Evolutionary conservation across 1,140 invertebrate species (phyloP).

Genomic region (Caenorhabditis remanei): DNA sequence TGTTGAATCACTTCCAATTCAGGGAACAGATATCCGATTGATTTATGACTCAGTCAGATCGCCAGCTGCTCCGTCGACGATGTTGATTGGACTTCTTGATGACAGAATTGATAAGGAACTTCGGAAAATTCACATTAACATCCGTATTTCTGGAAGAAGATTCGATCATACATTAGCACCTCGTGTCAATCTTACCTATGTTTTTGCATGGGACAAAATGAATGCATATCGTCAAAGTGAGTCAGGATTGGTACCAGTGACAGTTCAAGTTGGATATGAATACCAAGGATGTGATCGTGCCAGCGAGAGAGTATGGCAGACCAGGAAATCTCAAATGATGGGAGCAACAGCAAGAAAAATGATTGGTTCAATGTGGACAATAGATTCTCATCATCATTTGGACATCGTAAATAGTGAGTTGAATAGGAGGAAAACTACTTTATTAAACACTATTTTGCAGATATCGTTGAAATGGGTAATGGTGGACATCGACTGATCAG

Average conservation of each 20-base stretch:
- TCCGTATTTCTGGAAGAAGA: constrained; percentile 89
- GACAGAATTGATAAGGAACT: constrained; percentile 62
- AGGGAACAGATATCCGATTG: constrained; percentile 64
- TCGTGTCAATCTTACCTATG: constrained; percentile 92
- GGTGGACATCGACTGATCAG: constrained; percentile 81
- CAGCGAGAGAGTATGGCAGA: constrained; percentile 57
- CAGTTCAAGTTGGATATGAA: constrained; percentile 91
- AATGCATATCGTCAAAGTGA: constrained; percentile 98
- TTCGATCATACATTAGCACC: constrained; percentile 93
- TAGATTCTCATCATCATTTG: constrained; percentile 96
- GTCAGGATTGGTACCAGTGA: constrained; percentile 80
- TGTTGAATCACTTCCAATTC: constrained; percentile 63
- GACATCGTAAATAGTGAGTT: constrained; percentile 88
- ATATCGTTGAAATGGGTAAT: constrained; percentile 95
- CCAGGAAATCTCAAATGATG: constrained; percentile 87
- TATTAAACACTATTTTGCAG: constrained; percentile 78
- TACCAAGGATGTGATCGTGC: constrained; percentile 87
- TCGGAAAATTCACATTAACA: constrained; percentile 74
- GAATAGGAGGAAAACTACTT: not conserved
- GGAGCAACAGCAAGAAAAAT: constrained; percentile 96
- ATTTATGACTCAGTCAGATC: constrained; percentile 66
- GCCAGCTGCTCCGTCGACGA: constrained; percentile 47
- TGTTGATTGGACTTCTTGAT: constrained; percentile 63
- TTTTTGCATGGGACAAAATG: constrained; percentile 95
- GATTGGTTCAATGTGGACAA: constrained; percentile 95